These are phyloP conservation scores for Eudasyphora cyanicolor DNA, from an alignment of 2,888 invertebrate genomes.

Conservation along the genomic window DNA sequence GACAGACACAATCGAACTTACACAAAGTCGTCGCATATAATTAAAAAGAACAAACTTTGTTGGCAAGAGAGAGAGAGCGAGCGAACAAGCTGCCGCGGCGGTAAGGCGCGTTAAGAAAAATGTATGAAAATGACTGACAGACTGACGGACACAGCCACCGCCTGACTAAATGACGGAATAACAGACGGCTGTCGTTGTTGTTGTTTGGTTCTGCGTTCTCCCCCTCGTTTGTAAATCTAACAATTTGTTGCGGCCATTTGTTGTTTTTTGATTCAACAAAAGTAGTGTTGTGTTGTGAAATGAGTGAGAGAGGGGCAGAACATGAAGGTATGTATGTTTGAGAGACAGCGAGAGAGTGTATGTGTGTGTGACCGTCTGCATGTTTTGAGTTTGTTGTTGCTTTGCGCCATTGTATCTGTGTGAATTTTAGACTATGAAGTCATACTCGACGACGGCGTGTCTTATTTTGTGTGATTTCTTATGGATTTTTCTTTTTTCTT, in stretches of 20 bases:
- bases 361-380: neutral
- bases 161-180: too few species aligned
- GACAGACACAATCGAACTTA: neutral
- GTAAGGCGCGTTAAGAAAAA: too few species aligned
- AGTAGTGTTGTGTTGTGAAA: neutral
- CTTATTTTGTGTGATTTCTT: constrained; percentile 39
- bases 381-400: constrained; percentile 15
- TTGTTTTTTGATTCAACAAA: neutral
- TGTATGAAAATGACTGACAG: constrained; percentile 1
- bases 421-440: constrained; percentile 66
- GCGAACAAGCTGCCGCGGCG: too few species aligned
- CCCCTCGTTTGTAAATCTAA: constrained; percentile 1
- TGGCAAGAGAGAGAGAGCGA: neutral
- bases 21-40: neutral
- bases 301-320: neutral
- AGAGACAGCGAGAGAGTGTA: neutral
- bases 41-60: neutral
- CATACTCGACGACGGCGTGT: constrained; percentile 62
- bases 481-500: constrained; percentile 1
- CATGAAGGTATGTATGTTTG: neutral
- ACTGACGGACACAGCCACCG: too few species aligned
- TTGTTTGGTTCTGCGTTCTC: neutral
- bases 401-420: constrained; percentile 27
- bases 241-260: neutral
- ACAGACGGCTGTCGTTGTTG: neutral